Percentiles rank a stretch among this genome's conserved stretches.
phyloP scores from a whole-genome alignment of 1,140 invertebrate genomes.

The Hylaeus anthracinus region DNA sequence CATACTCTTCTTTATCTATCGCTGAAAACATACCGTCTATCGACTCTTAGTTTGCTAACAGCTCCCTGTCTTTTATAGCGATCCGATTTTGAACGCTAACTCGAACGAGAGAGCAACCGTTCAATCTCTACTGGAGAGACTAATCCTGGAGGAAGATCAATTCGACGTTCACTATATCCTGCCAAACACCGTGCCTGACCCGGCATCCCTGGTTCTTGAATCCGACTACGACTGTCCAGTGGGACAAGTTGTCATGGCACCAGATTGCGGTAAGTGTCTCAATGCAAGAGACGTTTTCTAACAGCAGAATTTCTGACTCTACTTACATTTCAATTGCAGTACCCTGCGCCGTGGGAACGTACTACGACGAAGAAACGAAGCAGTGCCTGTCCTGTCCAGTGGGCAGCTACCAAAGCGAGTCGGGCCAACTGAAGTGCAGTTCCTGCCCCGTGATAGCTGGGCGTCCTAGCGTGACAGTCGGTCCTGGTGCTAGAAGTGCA shows the following conservation, averaged over 20 bases:
- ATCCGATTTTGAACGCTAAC: slow-evolving; percentile 93
- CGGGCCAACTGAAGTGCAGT: slow-evolving; percentile 93
- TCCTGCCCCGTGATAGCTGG: slow-evolving; percentile 94
- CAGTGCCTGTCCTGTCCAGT: slow-evolving; percentile 92
- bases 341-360: slow-evolving; percentile 96
- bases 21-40: slow-evolving; percentile 7
- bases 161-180: slow-evolving; percentile 96
- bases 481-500: slow-evolving; percentile 91
- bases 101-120: slow-evolving; percentile 93
- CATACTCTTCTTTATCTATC: slow-evolving; percentile 43
- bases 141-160: slow-evolving; percentile 95
- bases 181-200: slow-evolving; percentile 96
- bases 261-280: slow-evolving; percentile 89
- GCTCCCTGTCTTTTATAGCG: slow-evolving; percentile 82
- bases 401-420: slow-evolving; percentile 96
- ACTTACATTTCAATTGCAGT: slow-evolving; percentile 83
- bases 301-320: not conserved
- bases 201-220: slow-evolving; percentile 90
- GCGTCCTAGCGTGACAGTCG: slow-evolving; percentile 92
- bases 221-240: slow-evolving; percentile 96
- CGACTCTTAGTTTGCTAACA: not conserved
- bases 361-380: slow-evolving; percentile 88
- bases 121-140: slow-evolving; percentile 89
- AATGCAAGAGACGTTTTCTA: not conserved
- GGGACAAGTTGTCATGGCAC: slow-evolving; percentile 95